These are phyloP conservation scores for Thryonomys swinderianus DNA, from an alignment of 2,113 vertebrate genomes.

Conservation along the genomic window DNA sequence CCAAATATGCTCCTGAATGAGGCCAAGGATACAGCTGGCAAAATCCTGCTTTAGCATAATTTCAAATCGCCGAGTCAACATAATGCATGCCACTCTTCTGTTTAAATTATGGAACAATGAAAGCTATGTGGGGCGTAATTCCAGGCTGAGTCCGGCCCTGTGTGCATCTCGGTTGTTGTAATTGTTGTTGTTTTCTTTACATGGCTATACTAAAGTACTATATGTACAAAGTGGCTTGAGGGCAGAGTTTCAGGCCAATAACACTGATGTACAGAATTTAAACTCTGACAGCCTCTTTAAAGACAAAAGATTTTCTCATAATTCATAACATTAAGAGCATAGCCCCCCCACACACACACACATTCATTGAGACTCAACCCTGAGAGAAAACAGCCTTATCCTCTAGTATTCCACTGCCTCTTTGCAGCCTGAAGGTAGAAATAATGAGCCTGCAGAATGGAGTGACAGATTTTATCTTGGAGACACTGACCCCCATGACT, in stretches of 20 bases:
- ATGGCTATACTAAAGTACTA: background rate
- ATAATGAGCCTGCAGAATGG: conserved; percentile 75
- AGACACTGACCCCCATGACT: conserved; percentile 72
- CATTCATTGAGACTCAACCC: background rate
- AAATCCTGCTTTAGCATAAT: conserved; percentile 75
- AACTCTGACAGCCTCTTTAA: conserved; percentile 35
- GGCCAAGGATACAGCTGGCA: conserved; percentile 70
- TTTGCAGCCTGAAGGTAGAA: conserved; percentile 72
- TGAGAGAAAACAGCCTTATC: background rate
- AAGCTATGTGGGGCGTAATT: background rate
- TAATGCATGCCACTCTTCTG: conserved; percentile 64
- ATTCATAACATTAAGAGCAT: conserved; percentile 47
- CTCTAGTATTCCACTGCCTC: conserved; percentile 32
- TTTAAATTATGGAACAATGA: conserved; percentile 74
- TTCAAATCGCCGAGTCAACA: conserved; percentile 63
- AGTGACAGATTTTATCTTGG: conserved; percentile 77
- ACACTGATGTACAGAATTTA: conserved; percentile 46
- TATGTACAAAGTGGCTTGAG: background rate
- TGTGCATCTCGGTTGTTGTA: background rate
- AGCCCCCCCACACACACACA: background rate
- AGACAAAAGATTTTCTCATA: conserved; percentile 1
- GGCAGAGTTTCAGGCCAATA: background rate
- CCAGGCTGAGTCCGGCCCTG: background rate
- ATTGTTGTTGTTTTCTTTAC: background rate
- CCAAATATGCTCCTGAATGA: conserved; percentile 45